Conservation (phyloP, 2,797 vertebrate genomes). For the Dermochelys coriacea region DNA sequence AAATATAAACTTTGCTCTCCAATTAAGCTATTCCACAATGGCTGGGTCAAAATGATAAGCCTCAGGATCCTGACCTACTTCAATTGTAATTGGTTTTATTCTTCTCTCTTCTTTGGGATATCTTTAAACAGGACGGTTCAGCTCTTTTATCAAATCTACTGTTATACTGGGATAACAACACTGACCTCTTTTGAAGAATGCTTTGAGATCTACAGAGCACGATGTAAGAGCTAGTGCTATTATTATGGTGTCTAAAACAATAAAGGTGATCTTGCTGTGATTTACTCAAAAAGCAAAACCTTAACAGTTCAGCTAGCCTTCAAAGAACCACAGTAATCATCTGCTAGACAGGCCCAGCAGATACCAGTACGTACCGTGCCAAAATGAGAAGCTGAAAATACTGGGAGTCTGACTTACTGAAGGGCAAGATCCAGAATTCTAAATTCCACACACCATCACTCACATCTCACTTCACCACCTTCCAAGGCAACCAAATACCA, state of each 20-base stretch:
- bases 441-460: background rate
- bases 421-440: slow-evolving; percentile 12
- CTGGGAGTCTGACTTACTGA: background rate
- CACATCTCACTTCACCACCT: rapidly evolving
- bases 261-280: slow-evolving; percentile 22
- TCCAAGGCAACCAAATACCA: background rate
- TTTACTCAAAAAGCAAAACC: slow-evolving; percentile 31
- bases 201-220: slow-evolving; percentile 5
- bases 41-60: background rate
- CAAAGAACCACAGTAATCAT: background rate
- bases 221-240: background rate
- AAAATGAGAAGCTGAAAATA: background rate
- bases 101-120: background rate
- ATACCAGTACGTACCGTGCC: rapidly evolving
- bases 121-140: background rate
- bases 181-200: background rate
- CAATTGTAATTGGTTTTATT: background rate
- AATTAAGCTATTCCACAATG: background rate
- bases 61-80: slow-evolving; percentile 10
- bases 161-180: slow-evolving; percentile 11
- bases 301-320: background rate
- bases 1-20: background rate
- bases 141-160: background rate
- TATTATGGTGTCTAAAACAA: slow-evolving; percentile 3
- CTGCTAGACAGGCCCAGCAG: background rate